Base-by-base conservation (phyloP, 1,140 invertebrate genomes). In the Thaumetopoea pityocampa region DNA sequence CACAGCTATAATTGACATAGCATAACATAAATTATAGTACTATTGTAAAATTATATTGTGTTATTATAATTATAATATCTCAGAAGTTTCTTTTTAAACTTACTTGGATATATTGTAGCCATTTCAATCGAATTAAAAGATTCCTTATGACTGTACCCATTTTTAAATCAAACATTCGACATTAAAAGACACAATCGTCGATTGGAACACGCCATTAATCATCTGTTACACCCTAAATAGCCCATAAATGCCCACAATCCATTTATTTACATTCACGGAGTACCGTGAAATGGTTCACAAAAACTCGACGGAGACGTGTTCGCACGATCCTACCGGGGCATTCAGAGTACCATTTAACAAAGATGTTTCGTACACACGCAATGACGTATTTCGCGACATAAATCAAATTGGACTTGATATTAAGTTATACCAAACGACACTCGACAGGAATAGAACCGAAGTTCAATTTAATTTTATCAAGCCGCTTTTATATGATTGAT, bases 371-470 rank as follows among this genome's bases (percentile, higher is more conserved):
- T 41, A 30, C 37, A 41, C 27, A 32, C 28, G 19, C 32, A 41
- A 41, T 19, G 37, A 65, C 41, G n/a, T 58, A 55, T 53, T 52
- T 44, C 30, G 26, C 30, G 33, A 49, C 61, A 81, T 81, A 81
- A 81, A 81, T 81, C 77, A 81, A 64, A 68, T 56, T 60, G 42
- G 77, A 78, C 71, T 70, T 72, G 67, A 77, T 70, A 78, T 77
- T 67, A 74, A 74, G 62, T 48, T 50, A 38, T 23, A 20, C 17
- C 16, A 29, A 23, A 4, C 1, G 2, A 1, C 5, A 41, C 12
- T 4, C 2, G 15, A 7, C 3, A 40, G 17, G 19, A 11, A 23
- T 6, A 17, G 0, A 2, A 5, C 28, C 30, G 28, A 24, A 41
- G 37, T 23, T n/a, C 17, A 32, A 32, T 12, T 36, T 36, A 9